Evolutionary conservation across 2,888 invertebrate species (phyloP), one percentile per base, ranked within the genome.

Genomic region (Sminthurides aquaticus): DNA sequence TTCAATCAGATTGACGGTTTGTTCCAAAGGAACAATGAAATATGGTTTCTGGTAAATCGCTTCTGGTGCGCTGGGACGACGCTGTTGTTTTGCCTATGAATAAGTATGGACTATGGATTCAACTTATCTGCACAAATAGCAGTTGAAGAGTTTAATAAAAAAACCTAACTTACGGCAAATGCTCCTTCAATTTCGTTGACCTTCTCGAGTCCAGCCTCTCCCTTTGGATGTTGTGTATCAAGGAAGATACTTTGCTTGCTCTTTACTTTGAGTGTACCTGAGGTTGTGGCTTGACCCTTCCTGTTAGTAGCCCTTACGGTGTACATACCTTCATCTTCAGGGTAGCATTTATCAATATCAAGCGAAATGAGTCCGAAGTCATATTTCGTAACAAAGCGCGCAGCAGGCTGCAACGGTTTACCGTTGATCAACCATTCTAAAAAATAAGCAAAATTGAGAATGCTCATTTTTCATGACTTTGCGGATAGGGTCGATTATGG

Each of bases 361-460:
- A 99, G 82, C 20, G 94, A 87, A 11, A 97, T 91, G 77, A 90
- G 94, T 65, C 98, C 98, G 79, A 99, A 98, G 79, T 99, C 98
- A 77, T 94, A 91, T 20, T 89, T 90, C 27, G 91, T 89, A 80
- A 92, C 91, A 78, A 89, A 96, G 77, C 95, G 87, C 58, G 95
- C 86, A 28, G 93, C 96, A 72, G 86, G 86, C 89, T 77, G 92
- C 8, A 67, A 49, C 18, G 56, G 58, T 25, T 62, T 18, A 5
- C 60, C 57, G 49, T 60, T 62, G 3, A 49, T 15, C 8, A 65
- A 26, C 57, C 59, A 65, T 60, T 65, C 57, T 65, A 22, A 24
- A n/a, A 52, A 15, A 15, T 15, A 15, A 20, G 22, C 18, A 52
- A 20, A n/a, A n/a, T n/a, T n/a, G n/a, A n/a, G n/a, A n/a, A n/a